Percentiles rank a stretch among this genome's conserved stretches.
Evolutionary conservation across 2,113 vertebrate species (phyloP).

Genomic region (Paradoxurus hermaphroditus): DNA sequence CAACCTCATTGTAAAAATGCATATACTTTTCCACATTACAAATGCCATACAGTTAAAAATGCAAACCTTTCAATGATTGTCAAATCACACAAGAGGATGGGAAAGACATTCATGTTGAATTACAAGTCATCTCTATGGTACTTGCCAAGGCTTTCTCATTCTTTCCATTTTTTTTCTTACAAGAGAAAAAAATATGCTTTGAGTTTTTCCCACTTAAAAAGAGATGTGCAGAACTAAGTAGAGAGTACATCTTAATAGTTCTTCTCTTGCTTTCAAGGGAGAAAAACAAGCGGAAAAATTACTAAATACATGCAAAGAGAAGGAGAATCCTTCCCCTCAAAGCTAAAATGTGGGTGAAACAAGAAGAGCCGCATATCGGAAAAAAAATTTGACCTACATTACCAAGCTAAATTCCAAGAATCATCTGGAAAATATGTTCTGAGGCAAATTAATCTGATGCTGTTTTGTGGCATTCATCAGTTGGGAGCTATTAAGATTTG

Average conservation of each 20-base stretch:
- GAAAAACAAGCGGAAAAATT: slow-evolving; percentile 41
- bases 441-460: neutral
- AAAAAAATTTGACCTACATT: slow-evolving; percentile 17
- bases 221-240: neutral
- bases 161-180: slow-evolving; percentile 19
- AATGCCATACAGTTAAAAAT: neutral
- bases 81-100: slow-evolving; percentile 15
- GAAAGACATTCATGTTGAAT: neutral
- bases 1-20: slow-evolving; percentile 43
- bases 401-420: neutral
- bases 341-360: slow-evolving; percentile 15
- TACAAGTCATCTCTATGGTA: neutral
- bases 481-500: neutral
- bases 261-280: slow-evolving; percentile 31
- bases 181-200: neutral
- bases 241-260: neutral
- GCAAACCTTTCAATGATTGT: neutral
- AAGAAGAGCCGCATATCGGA: slow-evolving; percentile 19
- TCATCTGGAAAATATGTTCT: slow-evolving; percentile 39
- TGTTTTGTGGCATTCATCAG: neutral
- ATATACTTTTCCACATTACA: slow-evolving; percentile 44
- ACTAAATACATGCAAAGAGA: slow-evolving; percentile 16
- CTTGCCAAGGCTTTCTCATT: slow-evolving; percentile 45
- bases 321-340: neutral
- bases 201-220: neutral